Base-by-base conservation (phyloP, 2,888 invertebrate genomes). In the Mechanitis messenoides region DNA sequence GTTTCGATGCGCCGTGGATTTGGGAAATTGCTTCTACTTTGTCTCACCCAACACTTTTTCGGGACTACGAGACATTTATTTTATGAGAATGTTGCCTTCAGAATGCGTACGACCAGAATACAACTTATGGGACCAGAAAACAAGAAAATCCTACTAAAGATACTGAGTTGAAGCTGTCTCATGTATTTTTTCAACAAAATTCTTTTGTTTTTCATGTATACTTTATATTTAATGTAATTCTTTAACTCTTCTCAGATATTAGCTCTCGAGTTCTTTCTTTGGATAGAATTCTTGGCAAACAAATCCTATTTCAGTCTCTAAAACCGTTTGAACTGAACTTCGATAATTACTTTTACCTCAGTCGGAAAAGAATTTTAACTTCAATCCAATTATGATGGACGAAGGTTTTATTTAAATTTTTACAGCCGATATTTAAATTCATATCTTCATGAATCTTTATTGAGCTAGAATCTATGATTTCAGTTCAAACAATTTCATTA, bases 211-310 rank as follows among this genome's bases (percentile, higher is more conserved):
- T 42, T 9, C 1, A 7, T 42, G 7, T 42, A 42, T 42, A 42
- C 42, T 1, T 9, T 42, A 42, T 42, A 42, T 42, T 42, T 9
- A 9, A 42, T 31, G 31, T 9, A 7, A 50, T 6, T 31, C 7
- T 7, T 50, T 31, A 50, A 50, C n/a, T 47, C 6, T 20, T 20
- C 20, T 31, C 28, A 42, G 11, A 9, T 42, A 9, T 42, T 7
- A 42, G 2, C 20, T 7, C 47, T 20, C n/a, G 6, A 47, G 47
- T 72, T 62, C 69, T 68, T 70, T 63, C 73, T 20, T 20, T 20
- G 20, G 75, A 83, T 83, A 85, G 81, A 84, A 81, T 81, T 81
- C 82, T 80, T 81, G 78, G 79, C 81, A 83, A 83, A 83, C 70
- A 73, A 71, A 69, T 66, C 71, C 65, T 66, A 68, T 71, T 67